Percentiles rank a stretch among this genome's conserved stretches.
phyloP scores from a whole-genome alignment of 2,888 invertebrate species.

The Panopea generosa region DNA sequence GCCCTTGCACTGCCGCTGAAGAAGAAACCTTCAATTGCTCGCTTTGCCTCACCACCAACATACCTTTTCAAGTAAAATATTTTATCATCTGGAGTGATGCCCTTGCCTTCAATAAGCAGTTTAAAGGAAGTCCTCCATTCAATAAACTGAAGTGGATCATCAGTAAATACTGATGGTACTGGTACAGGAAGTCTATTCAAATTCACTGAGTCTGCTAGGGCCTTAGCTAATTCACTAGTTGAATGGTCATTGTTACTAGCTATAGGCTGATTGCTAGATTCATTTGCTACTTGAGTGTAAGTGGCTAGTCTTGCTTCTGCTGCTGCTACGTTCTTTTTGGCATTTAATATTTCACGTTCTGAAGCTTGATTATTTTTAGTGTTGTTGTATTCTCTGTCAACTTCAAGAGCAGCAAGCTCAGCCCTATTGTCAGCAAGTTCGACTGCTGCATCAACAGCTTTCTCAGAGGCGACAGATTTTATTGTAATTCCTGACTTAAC shows the following conservation, averaged over 20 bases:
- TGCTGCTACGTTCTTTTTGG: constrained; percentile 2
- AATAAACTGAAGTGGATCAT: constrained; percentile 43
- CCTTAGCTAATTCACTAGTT: neutral
- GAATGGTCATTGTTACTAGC: neutral
- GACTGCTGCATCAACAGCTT: constrained; percentile 4
- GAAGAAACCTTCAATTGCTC: constrained; percentile 57
- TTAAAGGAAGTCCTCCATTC: constrained; percentile 60
- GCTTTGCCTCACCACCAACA: constrained; percentile 50
- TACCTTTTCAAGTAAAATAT: constrained; percentile 60
- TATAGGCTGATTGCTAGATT: neutral
- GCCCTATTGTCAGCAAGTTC: constrained; percentile 2
- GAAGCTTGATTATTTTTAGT: neutral
- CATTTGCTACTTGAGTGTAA: neutral
- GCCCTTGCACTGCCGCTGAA: constrained; percentile 40
- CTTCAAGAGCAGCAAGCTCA: constrained; percentile 4
- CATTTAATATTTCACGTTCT: neutral
- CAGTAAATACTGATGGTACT: constrained; percentile 44
- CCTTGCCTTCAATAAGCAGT: constrained; percentile 44
- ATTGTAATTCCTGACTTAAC: neutral
- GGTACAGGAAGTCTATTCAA: constrained; percentile 39
- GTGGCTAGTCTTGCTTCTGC: neutral
- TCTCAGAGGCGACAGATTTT: constrained; percentile 3
- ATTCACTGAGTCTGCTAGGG: constrained; percentile 10
- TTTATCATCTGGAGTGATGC: constrained; percentile 44
- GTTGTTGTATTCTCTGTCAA: neutral